Evolutionary conservation across 2,113 vertebrate species (phyloP).

Genomic region (Promerops cafer): DNA sequence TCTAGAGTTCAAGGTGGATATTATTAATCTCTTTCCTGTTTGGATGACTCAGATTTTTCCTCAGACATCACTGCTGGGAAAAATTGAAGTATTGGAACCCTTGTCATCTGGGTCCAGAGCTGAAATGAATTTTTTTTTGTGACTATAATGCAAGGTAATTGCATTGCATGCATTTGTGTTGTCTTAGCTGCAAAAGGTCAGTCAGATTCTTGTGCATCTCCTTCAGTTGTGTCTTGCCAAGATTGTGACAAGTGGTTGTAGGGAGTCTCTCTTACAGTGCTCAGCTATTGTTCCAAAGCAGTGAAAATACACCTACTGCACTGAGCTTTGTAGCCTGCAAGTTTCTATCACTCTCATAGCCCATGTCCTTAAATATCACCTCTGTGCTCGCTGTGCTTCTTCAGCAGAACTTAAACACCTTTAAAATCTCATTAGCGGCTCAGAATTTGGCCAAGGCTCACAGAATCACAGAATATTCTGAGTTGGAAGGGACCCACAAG

Average conservation of each 20-base stretch:
- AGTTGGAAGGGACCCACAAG: background rate
- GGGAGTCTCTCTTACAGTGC: background rate
- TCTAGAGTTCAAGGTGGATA: background rate
- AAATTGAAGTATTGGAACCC: background rate
- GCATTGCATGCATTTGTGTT: background rate
- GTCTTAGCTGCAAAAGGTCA: conserved; percentile 1
- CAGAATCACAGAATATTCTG: background rate
- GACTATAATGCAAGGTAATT: conserved; percentile 1
- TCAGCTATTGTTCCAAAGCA: background rate
- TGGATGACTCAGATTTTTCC: conserved; percentile 16
- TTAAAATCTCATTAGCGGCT: background rate
- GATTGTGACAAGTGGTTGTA: background rate
- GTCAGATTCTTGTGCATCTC: background rate
- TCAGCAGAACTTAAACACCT: background rate
- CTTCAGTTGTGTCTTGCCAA: background rate
- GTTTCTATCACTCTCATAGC: background rate
- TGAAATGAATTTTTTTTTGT: conserved; percentile 6
- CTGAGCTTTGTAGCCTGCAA: background rate
- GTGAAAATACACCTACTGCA: background rate
- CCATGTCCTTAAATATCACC: background rate
- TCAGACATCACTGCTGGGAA: background rate
- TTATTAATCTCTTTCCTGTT: background rate
- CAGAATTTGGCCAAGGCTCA: background rate
- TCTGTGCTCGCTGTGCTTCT: background rate
- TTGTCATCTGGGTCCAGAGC: background rate